Conservation (phyloP, 2,113 vertebrate genomes). For the Phainopepla nitens region DNA sequence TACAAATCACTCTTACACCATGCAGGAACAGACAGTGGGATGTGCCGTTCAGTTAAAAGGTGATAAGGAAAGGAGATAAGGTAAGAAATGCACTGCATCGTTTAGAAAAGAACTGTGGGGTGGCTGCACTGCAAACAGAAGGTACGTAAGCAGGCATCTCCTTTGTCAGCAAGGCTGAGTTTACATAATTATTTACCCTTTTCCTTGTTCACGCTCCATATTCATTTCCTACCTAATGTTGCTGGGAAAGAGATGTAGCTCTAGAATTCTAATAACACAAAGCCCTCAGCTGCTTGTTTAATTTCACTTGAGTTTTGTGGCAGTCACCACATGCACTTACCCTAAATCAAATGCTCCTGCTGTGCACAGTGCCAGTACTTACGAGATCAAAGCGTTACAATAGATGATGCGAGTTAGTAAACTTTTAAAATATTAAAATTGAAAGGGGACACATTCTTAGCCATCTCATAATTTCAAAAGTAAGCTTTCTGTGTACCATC, state of each 20-base stretch:
- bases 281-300: slow-evolving; percentile 41
- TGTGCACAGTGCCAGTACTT: slow-evolving; percentile 50
- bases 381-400: slow-evolving; percentile 45
- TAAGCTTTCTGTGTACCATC: background rate
- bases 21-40: background rate
- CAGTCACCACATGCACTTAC: slow-evolving; percentile 8
- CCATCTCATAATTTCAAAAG: background rate
- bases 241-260: background rate
- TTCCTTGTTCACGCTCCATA: background rate
- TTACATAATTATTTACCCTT: background rate
- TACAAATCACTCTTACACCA: background rate
- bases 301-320: slow-evolving; percentile 26
- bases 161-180: background rate
- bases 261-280: slow-evolving; percentile 20
- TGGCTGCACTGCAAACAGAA: background rate
- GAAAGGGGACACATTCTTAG: background rate
- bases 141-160: background rate
- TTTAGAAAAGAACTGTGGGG: background rate
- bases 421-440: slow-evolving; percentile 39
- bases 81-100: background rate
- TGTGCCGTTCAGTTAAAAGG: background rate
- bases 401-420: background rate
- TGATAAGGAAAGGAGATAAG: background rate
- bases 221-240: background rate
- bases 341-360: slow-evolving; percentile 49